Evolutionary conservation across 2,113 vertebrate species (phyloP), one percentile per base, ranked within the genome.

Genomic region (Murina feae): DNA sequence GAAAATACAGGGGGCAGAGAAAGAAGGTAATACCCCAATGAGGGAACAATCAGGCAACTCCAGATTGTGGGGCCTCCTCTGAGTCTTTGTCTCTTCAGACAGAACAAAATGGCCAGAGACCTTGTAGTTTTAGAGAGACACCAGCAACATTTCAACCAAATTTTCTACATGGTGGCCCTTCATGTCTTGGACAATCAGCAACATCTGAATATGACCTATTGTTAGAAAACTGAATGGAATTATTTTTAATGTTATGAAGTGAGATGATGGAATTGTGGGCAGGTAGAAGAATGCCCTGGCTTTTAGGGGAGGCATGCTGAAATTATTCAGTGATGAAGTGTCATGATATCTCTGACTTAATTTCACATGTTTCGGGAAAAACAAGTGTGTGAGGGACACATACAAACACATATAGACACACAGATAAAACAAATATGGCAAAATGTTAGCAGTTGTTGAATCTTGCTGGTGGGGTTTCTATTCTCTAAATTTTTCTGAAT

Each of bases 131-230:
- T 44, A 60, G 11, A 76, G 58, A 88, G 80, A n/a, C 75, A 21
- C 20, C 11, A 5, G 17, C 12, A 20, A 49, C 17, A 21, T 21
- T 25, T 47, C 25, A 39, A 2, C 39, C n/a, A 21, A 8, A 58
- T 66, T 72, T 60, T 60, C 39, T 51, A 1, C 14, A 1, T 32
- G 35, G 7, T 30, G 65, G 37, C 10, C n/a, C 5, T 9, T 89
- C 11, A 23, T 32, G 10, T 32, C 58, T 42, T 49, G 17, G 69
- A 39, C 25, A 4, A 0, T 2, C 9, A 0, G 0, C 5, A 6
- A 21, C 5, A 53, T 83, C 37, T 42, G 86, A 13, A 39, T 58
- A 6, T 78, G 86, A 44, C 25, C 16, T 58, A 9, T 11, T 42
- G 72, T 39, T n/a, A 58, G 44, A 37, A 65, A 32, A 79, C n/a